Conservation (phyloP, 2,888 invertebrate genomes). For the Carpatolechia fugitivella region DNA sequence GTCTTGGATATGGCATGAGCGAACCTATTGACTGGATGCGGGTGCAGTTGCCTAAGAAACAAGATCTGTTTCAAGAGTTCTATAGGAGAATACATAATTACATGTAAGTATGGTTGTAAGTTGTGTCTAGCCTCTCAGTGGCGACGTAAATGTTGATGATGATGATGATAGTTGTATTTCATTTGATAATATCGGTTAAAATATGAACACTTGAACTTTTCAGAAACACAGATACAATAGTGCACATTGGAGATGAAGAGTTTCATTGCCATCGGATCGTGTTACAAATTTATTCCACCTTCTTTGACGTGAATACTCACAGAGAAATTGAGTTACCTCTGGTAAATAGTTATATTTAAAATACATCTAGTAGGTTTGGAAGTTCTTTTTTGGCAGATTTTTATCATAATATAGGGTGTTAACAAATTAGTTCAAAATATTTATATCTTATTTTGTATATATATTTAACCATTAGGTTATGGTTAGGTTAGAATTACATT, state of each 20-base stretch:
- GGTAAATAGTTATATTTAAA: too few relatives aligned
- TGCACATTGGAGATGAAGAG: conserved; percentile 82
- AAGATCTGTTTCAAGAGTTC: conserved; percentile 82
- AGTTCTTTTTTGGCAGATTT: too few relatives aligned
- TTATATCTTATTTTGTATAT: too few relatives aligned
- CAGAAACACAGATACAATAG: conserved; percentile 84
- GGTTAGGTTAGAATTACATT: too few relatives aligned
- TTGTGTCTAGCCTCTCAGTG: too few relatives aligned
- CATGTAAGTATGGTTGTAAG: conserved; percentile 76
- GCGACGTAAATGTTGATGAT: too few relatives aligned
- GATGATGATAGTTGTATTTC: too few relatives aligned
- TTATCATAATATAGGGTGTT: too few relatives aligned
- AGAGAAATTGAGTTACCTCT: conserved; percentile 55
- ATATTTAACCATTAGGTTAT: too few relatives aligned
- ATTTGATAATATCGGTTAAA: too few relatives aligned
- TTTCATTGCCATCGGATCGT: conserved; percentile 85
- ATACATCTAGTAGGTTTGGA: too few relatives aligned
- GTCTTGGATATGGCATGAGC: conserved; percentile 78
- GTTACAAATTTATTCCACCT: conserved; percentile 83
- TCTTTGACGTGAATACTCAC: conserved; percentile 74
- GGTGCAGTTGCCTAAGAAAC: conserved; percentile 82
- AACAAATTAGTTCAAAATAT: too few relatives aligned
- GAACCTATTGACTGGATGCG: conserved; percentile 82
- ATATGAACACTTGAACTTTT: conserved; percentile 23
- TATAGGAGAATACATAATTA: conserved; percentile 82